phyloP scores from a whole-genome alignment of 2,113 vertebrate species.

The Heterochromis multidens region DNA sequence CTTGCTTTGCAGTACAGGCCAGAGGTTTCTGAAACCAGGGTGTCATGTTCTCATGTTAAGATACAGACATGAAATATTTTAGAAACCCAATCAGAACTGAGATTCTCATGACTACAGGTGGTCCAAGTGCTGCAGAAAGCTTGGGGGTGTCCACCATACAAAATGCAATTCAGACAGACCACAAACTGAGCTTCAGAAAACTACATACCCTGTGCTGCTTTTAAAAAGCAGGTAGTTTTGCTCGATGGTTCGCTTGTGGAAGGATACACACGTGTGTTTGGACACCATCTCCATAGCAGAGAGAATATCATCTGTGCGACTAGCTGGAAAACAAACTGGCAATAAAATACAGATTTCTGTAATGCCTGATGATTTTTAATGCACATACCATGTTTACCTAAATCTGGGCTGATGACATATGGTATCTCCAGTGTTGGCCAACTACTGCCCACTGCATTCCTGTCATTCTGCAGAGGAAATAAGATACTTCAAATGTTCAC shows the following conservation, averaged over 20 bases:
- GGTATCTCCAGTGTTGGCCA: constrained; percentile 45
- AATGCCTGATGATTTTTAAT: neutral
- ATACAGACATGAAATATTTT: neutral
- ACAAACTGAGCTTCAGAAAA: neutral
- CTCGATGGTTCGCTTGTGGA: constrained; percentile 34
- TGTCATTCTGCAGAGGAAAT: neutral
- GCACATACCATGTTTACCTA: constrained; percentile 19
- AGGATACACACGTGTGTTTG: constrained; percentile 48
- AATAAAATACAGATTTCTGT: neutral
- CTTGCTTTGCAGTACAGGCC: neutral
- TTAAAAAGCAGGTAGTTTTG: constrained; percentile 36
- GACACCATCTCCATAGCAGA: constrained; percentile 53
- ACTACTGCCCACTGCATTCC: neutral
- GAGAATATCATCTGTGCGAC: neutral
- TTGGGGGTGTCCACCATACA: neutral
- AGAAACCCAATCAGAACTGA: neutral
- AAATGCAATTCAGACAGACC: neutral
- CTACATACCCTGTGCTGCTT: constrained; percentile 16
- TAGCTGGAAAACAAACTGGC: neutral
- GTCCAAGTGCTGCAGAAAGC: neutral
- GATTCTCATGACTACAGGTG: no score
- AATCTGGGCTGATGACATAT: constrained; percentile 17
- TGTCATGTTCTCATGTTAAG: neutral
- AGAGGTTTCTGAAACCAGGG: neutral
- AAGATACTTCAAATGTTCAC: neutral